Evolutionary conservation across 2,888 invertebrate genomes (phyloP), one percentile per base, ranked within the genome.

Genomic region (Leucophora obtusa): DNA sequence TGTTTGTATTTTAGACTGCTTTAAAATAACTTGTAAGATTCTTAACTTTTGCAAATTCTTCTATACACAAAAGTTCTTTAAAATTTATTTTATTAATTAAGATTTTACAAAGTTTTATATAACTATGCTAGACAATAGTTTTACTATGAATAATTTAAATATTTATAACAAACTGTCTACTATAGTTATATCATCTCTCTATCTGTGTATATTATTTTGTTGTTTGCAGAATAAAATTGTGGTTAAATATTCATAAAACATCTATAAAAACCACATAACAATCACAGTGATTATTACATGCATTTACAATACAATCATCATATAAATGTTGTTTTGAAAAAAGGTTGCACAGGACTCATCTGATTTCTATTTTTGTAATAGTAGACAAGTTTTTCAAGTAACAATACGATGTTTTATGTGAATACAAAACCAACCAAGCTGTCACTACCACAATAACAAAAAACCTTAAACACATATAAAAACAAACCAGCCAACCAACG

Each of bases 161-260:
- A 28, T 28, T 3, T 6, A 28, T 28, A 28, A 28, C 4, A 28
- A 28, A 4, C 28, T 28, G 28, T 28, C 28, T 7, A 1, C n/a
- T 51, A 18, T 51, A 51, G 51, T 9, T n/a, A 51, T 17, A 15
- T 15, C 6, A 17, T 18, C 2, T 15, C 2, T 15, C 9, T 3
- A 3, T 9, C 38, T 38, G 11, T 69, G 76, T 73, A 14, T 69
- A 70, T 69, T 65, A 70, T 60, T 60, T 54, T 54, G 50, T 74
- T 73, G 33, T 76, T 65, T 69, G 7, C 28, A 47, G 9, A 65
- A 28, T 38, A 59, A 66, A 62, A 33, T 51, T 76, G 80, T 56
- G 76, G 76, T 77, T 43, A 66, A 81, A 65, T 73, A 69, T 59
- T 69, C 69, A 65, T 60, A 56, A 81, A 63, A 11, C 28, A 28